Conservation (phyloP, 1,140 invertebrate species). For the Drosophila serrata region DNA sequence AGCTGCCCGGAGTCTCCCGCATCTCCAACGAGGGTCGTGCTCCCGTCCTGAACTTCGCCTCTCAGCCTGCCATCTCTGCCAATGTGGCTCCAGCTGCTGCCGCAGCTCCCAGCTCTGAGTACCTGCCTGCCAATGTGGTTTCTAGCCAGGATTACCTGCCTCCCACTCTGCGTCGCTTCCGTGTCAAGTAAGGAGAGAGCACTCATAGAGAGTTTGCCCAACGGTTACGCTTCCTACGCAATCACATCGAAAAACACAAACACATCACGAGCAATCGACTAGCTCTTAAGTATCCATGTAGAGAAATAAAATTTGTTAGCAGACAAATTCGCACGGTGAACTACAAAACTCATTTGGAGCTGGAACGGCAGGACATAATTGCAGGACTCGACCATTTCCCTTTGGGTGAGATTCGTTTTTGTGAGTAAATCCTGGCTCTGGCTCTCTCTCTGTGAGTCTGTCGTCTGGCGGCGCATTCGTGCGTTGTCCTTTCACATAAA, state of each 20-base stretch:
- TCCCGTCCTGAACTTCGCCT: constrained; percentile 75
- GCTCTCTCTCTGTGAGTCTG: background rate
- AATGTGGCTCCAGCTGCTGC: background rate
- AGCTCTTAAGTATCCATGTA: constrained; percentile 59
- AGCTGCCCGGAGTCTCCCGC: constrained; percentile 66
- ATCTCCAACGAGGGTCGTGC: constrained; percentile 73
- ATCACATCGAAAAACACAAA: constrained; percentile 31
- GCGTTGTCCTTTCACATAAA: constrained; percentile 75
- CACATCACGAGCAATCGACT: constrained; percentile 46
- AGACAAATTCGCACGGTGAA: constrained; percentile 45
- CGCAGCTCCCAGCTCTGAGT: constrained; percentile 40
- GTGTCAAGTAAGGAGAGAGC: constrained; percentile 55
- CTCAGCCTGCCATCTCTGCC: constrained; percentile 17
- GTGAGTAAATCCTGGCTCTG: constrained; percentile 49
- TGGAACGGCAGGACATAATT: constrained; percentile 45
- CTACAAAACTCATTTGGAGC: constrained; percentile 38
- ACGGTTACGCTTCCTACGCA: constrained; percentile 67
- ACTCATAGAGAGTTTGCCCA: background rate
- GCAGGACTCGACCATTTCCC: constrained; percentile 29
- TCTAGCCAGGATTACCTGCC: constrained; percentile 69
- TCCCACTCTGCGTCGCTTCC: constrained; percentile 71
- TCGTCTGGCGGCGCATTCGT: constrained; percentile 53
- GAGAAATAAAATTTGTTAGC: constrained; percentile 69
- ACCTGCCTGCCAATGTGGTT: constrained; percentile 64
- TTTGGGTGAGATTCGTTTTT: constrained; percentile 65